phyloP scores from a whole-genome alignment of 2,797 vertebrate species.

The Anabacerthia variegaticeps region DNA sequence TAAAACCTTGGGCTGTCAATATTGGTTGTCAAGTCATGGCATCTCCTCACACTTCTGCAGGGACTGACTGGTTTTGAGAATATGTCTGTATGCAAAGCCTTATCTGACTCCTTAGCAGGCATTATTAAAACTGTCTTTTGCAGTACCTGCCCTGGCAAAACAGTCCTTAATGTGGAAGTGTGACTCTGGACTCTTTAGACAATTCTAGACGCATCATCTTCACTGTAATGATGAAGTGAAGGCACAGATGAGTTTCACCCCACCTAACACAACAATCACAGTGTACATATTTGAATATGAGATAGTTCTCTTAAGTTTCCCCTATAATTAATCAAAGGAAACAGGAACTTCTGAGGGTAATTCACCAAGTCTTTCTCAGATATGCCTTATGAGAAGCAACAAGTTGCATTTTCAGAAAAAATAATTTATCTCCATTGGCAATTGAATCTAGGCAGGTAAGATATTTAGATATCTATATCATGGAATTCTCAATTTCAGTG shows the following conservation, averaged over 20 bases:
- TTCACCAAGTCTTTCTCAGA: not conserved
- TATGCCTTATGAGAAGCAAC: not conserved
- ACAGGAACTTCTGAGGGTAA: not conserved
- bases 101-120: not conserved
- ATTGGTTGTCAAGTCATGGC: not conserved
- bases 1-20: not conserved
- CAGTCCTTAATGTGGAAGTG: not conserved
- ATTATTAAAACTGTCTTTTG: not conserved
- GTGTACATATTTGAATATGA: not conserved
- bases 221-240: not conserved
- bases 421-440: not conserved
- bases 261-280: not conserved
- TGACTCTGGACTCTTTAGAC: not conserved
- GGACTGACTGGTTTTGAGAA: not conserved
- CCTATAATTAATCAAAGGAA: not conserved
- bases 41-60: not conserved
- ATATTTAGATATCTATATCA: not conserved
- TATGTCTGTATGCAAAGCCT: not conserved
- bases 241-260: not conserved
- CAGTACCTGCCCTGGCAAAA: not conserved
- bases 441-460: not conserved
- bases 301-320: not conserved
- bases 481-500: not conserved
- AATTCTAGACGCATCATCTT: not conserved
- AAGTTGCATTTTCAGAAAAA: not conserved